phyloP scores from a whole-genome alignment of 2,113 vertebrate genomes.

The Daboia siamensis region DNA sequence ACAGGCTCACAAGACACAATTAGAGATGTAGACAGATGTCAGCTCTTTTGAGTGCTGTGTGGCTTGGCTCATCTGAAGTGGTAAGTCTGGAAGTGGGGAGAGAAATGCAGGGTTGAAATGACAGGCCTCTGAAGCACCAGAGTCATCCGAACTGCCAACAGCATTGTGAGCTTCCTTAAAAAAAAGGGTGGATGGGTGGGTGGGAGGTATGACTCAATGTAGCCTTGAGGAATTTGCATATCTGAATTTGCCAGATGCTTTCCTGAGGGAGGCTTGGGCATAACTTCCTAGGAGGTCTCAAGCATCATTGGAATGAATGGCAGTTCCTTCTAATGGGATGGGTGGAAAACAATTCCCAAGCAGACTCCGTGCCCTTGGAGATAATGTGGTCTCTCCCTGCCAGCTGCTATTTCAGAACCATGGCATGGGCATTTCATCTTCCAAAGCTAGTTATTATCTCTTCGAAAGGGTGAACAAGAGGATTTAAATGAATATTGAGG shows the following conservation, averaged over 20 bases:
- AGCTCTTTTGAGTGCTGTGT: not conserved
- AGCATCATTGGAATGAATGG: not conserved
- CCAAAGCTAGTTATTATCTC: conserved; percentile 32
- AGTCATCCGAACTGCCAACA: conserved; percentile 3
- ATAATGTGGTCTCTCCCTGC: not conserved
- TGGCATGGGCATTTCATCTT: conserved; percentile 4
- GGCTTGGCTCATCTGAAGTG: not conserved
- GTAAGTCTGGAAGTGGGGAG: conserved; percentile 2
- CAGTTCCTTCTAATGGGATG: not conserved
- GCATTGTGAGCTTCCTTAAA: not conserved
- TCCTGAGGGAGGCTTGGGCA: not conserved
- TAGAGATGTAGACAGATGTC: conserved; percentile 51
- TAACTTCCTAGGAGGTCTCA: not conserved
- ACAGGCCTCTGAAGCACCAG: fast-evolving
- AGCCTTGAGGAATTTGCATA: conserved; percentile 22
- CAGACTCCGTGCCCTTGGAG: not conserved
- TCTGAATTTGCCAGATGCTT: not conserved
- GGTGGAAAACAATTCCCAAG: not conserved
- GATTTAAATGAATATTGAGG: fast-evolving
- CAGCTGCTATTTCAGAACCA: conserved; percentile 27
- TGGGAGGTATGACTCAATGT: conserved; percentile 16
- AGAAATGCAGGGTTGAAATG: not conserved
- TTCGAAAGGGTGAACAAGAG: not conserved
- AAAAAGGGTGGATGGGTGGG: not conserved
- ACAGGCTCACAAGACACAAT: conserved; percentile 44